Evolutionary conservation across 2,797 vertebrate species (phyloP).

Genomic region (Xenentodon cancila): DNA sequence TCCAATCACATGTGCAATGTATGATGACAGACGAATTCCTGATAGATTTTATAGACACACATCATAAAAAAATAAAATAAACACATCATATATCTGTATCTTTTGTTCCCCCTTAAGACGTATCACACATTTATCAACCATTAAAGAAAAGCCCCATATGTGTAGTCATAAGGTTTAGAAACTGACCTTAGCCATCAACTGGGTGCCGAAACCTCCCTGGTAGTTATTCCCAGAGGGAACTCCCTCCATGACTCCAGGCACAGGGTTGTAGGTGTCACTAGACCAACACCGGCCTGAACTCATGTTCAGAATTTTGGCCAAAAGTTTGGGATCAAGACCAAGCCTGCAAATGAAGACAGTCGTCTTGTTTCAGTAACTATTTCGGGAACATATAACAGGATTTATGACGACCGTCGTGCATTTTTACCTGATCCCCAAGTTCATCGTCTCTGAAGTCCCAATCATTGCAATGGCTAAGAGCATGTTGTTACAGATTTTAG

Average conservation of each 20-base stretch:
- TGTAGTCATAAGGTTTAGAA: slow-evolving; percentile 1
- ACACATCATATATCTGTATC: too few species aligned
- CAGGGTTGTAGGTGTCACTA: slow-evolving; percentile 98
- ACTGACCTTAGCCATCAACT: slow-evolving; percentile 96
- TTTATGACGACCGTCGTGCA: not conserved
- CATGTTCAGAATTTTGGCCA: slow-evolving; percentile 98
- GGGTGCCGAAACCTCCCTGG: slow-evolving; percentile 95
- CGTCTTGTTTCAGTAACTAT: slow-evolving; percentile 7
- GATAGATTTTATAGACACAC: too few species aligned
- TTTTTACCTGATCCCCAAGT: slow-evolving; percentile 94
- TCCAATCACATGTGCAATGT: not conserved
- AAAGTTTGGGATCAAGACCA: slow-evolving; percentile 96
- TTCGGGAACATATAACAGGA: not conserved
- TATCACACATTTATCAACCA: too few species aligned
- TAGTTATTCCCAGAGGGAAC: slow-evolving; percentile 97
- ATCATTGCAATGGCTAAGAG: slow-evolving; percentile 98
- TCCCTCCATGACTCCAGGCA: slow-evolving; percentile 99
- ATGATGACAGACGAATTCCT: too few species aligned
- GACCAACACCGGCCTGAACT: slow-evolving; percentile 99
- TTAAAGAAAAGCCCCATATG: not conserved
- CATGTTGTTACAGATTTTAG: slow-evolving; percentile 99
- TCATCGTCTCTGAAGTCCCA: slow-evolving; percentile 97
- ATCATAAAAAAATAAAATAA: too few species aligned
- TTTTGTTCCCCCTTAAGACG: too few species aligned
- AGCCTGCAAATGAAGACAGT: slow-evolving; percentile 87